A percentile compares a stretch with the other conserved stretches of the same genome.
These are phyloP conservation scores for Lutjanus argentimaculatus DNA, from an alignment of 2,797 vertebrate species.

Conservation along the genomic window DNA sequence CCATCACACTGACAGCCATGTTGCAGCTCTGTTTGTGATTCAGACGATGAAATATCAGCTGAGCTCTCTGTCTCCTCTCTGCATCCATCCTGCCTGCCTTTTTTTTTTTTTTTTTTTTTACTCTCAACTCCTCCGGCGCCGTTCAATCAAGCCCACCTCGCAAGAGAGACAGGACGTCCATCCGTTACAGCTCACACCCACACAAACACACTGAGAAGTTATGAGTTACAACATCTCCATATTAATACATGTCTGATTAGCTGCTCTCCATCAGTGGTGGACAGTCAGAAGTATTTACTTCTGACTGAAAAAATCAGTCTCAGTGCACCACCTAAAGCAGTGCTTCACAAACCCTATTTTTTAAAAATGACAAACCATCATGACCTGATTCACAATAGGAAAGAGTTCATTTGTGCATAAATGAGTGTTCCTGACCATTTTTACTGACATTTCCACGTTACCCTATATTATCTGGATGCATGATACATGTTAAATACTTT, in stretches of 20 bases:
- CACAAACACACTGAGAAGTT: background rate
- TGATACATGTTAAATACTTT: too few species aligned
- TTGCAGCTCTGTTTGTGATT: conserved; percentile 50
- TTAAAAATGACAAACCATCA: too few species aligned
- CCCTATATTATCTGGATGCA: too few species aligned
- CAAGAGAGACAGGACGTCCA: conserved; percentile 53
- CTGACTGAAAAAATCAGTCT: background rate
- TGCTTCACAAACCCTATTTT: too few species aligned
- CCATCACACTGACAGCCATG: conserved; percentile 68
- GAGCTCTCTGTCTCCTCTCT: conserved; percentile 28
- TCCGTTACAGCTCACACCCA: conserved; percentile 50
- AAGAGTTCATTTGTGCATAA: too few species aligned
- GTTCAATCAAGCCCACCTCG: conserved; percentile 61
- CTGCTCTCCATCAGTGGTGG: background rate
- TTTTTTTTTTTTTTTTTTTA: conserved; percentile 15
- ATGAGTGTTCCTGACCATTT: too few species aligned
- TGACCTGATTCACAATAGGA: too few species aligned
- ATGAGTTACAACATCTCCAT: background rate
- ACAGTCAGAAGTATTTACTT: background rate
- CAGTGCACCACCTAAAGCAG: background rate
- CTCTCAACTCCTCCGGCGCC: conserved; percentile 47
- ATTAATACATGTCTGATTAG: conserved; percentile 10
- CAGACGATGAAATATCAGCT: conserved; percentile 55
- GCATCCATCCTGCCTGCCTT: conserved; percentile 48
- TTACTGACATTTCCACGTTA: too few species aligned